phyloP scores from a whole-genome alignment of 1,140 invertebrate genomes.

The Tetramorium simillimum region DNA sequence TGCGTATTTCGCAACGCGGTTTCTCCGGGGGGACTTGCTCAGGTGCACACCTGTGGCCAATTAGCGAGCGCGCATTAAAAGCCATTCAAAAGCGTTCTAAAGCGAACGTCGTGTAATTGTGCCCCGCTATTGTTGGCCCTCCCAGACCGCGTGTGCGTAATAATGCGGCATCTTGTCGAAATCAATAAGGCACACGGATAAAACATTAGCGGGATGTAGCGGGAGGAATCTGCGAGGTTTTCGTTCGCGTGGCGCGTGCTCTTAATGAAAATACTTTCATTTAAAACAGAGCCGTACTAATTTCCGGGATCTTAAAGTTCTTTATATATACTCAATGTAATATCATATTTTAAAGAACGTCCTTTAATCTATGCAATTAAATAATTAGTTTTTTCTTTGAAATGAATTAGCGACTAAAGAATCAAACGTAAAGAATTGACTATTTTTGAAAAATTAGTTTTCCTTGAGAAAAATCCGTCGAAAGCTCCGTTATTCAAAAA shows the following conservation, averaged over 20 bases:
- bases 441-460: background rate
- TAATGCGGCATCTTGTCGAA: conserved; percentile 25
- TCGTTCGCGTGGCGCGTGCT: too few relatives aligned
- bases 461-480: background rate
- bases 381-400: background rate
- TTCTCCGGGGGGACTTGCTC: conserved; percentile 26
- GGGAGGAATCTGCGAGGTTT: background rate
- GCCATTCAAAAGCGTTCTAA: conserved; percentile 38
- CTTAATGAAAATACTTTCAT: conserved; percentile 2
- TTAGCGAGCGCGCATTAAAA: conserved; percentile 53
- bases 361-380: background rate
- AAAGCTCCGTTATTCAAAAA: background rate
- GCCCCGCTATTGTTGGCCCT: background rate
- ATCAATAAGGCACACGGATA: conserved; percentile 33
- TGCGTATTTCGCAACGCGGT: conserved; percentile 28
- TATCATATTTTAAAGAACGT: background rate
- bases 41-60: conserved; percentile 48
- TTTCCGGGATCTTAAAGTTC: background rate
- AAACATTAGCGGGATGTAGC: background rate
- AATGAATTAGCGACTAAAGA: background rate
- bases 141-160: conserved; percentile 28
- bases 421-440: background rate
- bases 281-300: background rate
- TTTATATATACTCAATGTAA: background rate
- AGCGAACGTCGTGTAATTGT: conserved; percentile 33